Evolutionary conservation across 1,140 invertebrate species (phyloP), one percentile per base, ranked within the genome.

Genomic region (Drosophila carrolli): DNA sequence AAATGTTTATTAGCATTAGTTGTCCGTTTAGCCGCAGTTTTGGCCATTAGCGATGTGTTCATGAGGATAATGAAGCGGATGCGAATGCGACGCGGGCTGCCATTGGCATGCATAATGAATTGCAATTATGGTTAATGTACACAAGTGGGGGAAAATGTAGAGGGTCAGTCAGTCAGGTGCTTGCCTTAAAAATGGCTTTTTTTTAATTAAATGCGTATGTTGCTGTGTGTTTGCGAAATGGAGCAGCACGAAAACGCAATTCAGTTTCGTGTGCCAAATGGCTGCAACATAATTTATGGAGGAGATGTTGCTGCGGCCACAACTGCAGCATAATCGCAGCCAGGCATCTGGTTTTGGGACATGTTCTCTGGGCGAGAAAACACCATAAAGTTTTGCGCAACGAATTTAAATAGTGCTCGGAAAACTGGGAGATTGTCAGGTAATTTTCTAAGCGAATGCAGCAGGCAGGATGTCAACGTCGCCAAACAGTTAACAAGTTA

Each of bases 221-320:
- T 29, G 9, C 40, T 11, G 54, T 14, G 56, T 38, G 46, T 37
- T 43, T 43, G 54, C 61, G 73, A 77, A 77, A 56, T 77, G 51
- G 74, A 77, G 51, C 74, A 43, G 44, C 46, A 43, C 37, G 37
- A 50, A 58, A 40, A 48, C 41, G 55, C 73, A 50, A 27, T 51
- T 76, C 73, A 50, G 35, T 46, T 76, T 68, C 19, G 51, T 65
- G 37, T 76, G 70, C 61, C 70, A 76, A 79, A 79, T 74, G 56
- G 59, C 76, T 35, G 67, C 53, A 47, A 37, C 70, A 65, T 76
- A 82, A 82, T 82, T 82, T 82, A 82, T 82, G 61, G 72, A 76
- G 46, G 37, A 51, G 10, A 19, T 41, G 35, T 46, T 44, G 13
- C 56, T 32, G 13, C 57, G 40, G 29, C 47, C 48, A 50, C 54